Evolutionary conservation across 2,797 vertebrate species (phyloP).

Genomic region (Schizopygopsis malacanthus): DNA sequence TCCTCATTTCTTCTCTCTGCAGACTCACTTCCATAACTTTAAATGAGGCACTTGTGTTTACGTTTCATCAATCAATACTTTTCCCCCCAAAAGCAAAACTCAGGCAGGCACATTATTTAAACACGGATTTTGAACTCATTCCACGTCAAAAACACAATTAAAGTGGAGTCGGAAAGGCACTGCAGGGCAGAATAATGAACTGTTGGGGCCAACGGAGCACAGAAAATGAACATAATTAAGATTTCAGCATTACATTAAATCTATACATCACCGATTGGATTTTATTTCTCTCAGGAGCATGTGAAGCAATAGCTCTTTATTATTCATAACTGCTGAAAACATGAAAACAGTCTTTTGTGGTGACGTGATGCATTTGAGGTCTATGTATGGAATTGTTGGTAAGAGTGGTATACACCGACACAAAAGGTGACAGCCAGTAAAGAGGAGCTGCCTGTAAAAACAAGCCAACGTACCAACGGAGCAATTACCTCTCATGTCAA

Average conservation of each 20-base stretch:
- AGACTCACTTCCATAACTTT: conserved; percentile 38
- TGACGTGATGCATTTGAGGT: background rate
- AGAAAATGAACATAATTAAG: conserved; percentile 70
- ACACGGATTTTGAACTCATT: conserved; percentile 68
- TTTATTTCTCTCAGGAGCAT: conserved; percentile 63
- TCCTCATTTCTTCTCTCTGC: conserved; percentile 4
- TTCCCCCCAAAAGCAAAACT: conserved; percentile 59
- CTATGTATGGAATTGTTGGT: conserved; percentile 12
- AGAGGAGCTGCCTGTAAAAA: conserved; percentile 56
- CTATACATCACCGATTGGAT: conserved; percentile 75
- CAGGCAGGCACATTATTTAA: conserved; percentile 72
- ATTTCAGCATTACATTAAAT: conserved; percentile 74
- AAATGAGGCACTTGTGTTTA: conserved; percentile 55
- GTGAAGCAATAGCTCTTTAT: conserved; percentile 63
- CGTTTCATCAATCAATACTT: conserved; percentile 60
- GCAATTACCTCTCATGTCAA: conserved; percentile 57
- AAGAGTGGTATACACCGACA: background rate
- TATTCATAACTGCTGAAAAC: conserved; percentile 40
- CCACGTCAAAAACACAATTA: conserved; percentile 68
- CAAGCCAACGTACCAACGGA: conserved; percentile 46
- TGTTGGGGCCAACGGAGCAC: conserved; percentile 65
- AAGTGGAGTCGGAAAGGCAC: conserved; percentile 59
- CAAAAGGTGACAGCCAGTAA: background rate
- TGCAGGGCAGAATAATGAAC: conserved; percentile 63
- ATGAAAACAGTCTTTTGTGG: conserved; percentile 19